A percentile compares a stretch with the other conserved stretches of the same genome.
phyloP scores from a whole-genome alignment of 2,888 invertebrate genomes.

The Hypselothyrea guttata region DNA sequence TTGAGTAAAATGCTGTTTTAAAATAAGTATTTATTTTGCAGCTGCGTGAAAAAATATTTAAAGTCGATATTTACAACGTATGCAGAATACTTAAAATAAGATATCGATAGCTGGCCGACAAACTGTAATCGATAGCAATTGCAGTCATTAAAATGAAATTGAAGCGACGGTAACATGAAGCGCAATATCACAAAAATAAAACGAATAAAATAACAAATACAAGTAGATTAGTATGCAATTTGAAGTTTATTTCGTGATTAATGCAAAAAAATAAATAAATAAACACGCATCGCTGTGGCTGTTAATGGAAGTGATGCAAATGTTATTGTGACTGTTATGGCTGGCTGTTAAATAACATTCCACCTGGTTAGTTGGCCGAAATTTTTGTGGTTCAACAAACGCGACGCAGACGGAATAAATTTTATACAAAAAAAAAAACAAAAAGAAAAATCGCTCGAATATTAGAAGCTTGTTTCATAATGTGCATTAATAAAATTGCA shows the following conservation, averaged over 20 bases:
- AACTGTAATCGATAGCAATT: too few species aligned
- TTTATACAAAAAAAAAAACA: conserved; percentile 30
- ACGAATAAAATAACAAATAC: too few species aligned
- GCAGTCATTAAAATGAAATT: too few species aligned
- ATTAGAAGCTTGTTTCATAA: conserved; percentile 45
- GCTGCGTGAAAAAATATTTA: too few species aligned
- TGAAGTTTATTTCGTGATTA: not conserved
- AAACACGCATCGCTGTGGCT: not conserved
- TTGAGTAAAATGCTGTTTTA: too few species aligned
- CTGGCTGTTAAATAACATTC: conserved; percentile 47
- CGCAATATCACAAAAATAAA: too few species aligned
- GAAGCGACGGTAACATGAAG: too few species aligned
- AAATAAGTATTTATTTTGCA: too few species aligned
- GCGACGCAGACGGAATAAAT: conserved; percentile 45
- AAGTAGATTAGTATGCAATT: not conserved
- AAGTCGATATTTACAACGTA: too few species aligned
- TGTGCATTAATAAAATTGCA: conserved; percentile 26
- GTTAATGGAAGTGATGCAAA: not conserved
- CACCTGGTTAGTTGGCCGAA: conserved; percentile 56
- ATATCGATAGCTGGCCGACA: too few species aligned
- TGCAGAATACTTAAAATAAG: too few species aligned
- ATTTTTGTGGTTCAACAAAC: conserved; percentile 43
- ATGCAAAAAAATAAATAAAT: not conserved
- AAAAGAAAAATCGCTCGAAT: too few species aligned
- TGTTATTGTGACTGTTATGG: conserved; percentile 10